These are phyloP conservation scores for Acanthurus lineatus DNA, from an alignment of 2,797 vertebrate genomes.

Conservation along the genomic window DNA sequence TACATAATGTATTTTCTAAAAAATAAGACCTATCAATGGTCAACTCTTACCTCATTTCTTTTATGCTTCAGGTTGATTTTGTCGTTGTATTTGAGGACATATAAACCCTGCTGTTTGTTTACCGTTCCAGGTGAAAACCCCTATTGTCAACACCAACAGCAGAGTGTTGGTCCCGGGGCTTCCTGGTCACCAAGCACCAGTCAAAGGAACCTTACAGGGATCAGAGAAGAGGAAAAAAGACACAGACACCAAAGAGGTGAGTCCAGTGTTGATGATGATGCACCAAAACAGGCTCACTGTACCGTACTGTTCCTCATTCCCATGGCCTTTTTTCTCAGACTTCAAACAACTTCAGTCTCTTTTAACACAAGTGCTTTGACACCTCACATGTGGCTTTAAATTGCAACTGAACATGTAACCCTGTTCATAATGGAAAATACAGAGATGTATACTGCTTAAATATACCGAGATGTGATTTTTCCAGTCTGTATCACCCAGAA, in stretches of 20 bases:
- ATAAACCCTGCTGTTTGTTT: neutral
- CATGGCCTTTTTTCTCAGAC: neutral
- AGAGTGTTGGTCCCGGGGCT: constrained; percentile 93
- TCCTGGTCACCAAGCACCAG: constrained; percentile 91
- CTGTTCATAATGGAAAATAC: too few species aligned
- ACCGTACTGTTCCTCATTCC: neutral
- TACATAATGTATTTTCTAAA: too few species aligned
- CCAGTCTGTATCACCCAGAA: too few species aligned
- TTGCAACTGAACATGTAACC: too few species aligned
- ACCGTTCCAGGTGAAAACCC: constrained; percentile 91
- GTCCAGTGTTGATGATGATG: neutral
- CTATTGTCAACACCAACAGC: constrained; percentile 89
- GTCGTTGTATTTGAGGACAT: too few species aligned
- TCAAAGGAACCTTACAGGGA: constrained; percentile 78
- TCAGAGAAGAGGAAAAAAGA: constrained; percentile 92
- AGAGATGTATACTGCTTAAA: too few species aligned
- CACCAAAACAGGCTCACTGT: neutral
- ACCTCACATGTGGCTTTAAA: too few species aligned
- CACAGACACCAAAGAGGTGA: constrained; percentile 87
- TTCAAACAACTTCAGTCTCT: neutral
- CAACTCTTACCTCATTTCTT: too few species aligned
- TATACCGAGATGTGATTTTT: too few species aligned
- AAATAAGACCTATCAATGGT: too few species aligned
- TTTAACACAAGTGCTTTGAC: too few species aligned
- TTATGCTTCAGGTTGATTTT: too few species aligned